Percentiles rank a stretch among this genome's conserved stretches.
Conservation (phyloP, 2,888 invertebrate genomes). For the Dascillus cervinus region DNA sequence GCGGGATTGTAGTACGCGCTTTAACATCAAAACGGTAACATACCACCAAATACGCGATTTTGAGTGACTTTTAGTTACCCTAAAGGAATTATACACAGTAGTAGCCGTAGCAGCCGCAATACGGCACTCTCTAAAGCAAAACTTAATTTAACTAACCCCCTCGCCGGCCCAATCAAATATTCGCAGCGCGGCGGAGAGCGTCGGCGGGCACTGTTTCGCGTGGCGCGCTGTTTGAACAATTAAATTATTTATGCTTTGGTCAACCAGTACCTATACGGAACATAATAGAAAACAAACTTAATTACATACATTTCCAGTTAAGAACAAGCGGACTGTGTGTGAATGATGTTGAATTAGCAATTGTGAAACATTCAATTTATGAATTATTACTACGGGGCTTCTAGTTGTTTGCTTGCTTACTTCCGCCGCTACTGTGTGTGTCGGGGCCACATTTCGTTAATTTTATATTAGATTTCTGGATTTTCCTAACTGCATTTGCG, state of each 20-base stretch:
- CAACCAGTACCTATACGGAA: slow-evolving; percentile 37
- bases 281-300: slow-evolving; percentile 46
- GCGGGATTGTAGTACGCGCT: too few relatives aligned
- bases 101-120: slow-evolving; percentile 31
- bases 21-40: slow-evolving; percentile 1
- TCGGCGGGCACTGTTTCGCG: slow-evolving; percentile 17
- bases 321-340: slow-evolving; percentile 38
- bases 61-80: slow-evolving; percentile 34
- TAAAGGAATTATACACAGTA: slow-evolving; percentile 34
- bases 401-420: slow-evolving; percentile 17
- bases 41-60: slow-evolving; percentile 22
- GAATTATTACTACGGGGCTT: slow-evolving; percentile 35
- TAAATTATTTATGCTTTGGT: slow-evolving; percentile 41
- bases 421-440: slow-evolving; percentile 9
- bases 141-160: slow-evolving; percentile 39
- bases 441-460: slow-evolving; percentile 27
- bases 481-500: slow-evolving; percentile 32
- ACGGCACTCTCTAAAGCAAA: slow-evolving; percentile 33
- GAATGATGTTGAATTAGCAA: slow-evolving; percentile 42
- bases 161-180: slow-evolving; percentile 19
- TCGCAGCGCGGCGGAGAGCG: slow-evolving; percentile 15
- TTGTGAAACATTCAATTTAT: slow-evolving; percentile 45
- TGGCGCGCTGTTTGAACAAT: slow-evolving; percentile 33
- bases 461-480: slow-evolving; percentile 38
- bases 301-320: slow-evolving; percentile 41